These are phyloP conservation scores for Nannoperca obscura DNA, from an alignment of 2,797 vertebrate genomes.

Conservation along the genomic window DNA sequence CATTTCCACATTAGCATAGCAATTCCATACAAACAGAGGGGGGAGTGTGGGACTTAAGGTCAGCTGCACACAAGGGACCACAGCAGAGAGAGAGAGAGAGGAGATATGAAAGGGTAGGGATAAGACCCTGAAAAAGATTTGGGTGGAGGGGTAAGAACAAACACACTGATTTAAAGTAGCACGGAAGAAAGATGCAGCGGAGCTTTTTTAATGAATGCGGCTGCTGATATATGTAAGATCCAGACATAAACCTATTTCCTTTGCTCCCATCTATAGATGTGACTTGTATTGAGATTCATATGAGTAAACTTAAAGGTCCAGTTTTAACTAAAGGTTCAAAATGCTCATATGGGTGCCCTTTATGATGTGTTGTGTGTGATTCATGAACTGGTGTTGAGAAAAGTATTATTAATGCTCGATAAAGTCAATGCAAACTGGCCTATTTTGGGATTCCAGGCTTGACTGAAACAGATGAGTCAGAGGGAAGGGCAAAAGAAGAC, in stretches of 20 bases:
- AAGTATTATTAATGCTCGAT: slow-evolving; percentile 46
- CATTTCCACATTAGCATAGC: slow-evolving; percentile 69
- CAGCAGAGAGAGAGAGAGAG: slow-evolving; percentile 30
- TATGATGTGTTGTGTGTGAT: not conserved
- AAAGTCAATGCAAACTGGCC: slow-evolving; percentile 58
- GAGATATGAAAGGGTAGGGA: slow-evolving; percentile 25
- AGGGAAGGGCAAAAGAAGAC: slow-evolving; percentile 43
- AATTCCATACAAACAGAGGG: slow-evolving; percentile 64
- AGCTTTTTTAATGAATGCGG: slow-evolving; percentile 35
- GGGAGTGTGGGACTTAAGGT: slow-evolving; percentile 63
- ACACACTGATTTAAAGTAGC: slow-evolving; percentile 53
- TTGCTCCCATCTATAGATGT: not conserved
- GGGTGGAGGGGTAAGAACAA: slow-evolving; percentile 41
- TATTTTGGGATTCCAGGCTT: slow-evolving; percentile 36
- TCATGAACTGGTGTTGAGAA: slow-evolving; percentile 7
- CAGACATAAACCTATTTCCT: slow-evolving; percentile 24
- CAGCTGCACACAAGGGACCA: slow-evolving; percentile 62
- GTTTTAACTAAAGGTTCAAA: slow-evolving; percentile 15
- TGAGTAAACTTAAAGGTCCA: slow-evolving; percentile 22
- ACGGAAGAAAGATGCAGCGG: slow-evolving; percentile 73
- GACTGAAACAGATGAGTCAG: slow-evolving; percentile 49
- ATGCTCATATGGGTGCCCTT: slow-evolving; percentile 7
- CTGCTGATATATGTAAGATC: slow-evolving; percentile 26
- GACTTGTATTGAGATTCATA: slow-evolving; percentile 35
- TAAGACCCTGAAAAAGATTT: slow-evolving; percentile 48